Conservation (phyloP, 2,888 invertebrate species). For the Laothoe populi region DNA sequence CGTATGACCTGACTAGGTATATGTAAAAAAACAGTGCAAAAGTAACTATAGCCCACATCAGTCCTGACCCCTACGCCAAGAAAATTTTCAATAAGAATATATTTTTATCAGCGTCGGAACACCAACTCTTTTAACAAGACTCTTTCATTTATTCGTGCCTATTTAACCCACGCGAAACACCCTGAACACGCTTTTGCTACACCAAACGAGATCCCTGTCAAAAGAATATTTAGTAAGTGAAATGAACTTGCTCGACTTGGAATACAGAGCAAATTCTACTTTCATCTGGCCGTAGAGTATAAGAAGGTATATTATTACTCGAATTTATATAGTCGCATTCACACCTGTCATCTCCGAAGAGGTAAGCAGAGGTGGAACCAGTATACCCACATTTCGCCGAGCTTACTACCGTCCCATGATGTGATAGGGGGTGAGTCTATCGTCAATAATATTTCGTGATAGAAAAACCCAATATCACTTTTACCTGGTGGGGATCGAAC, state of each 20-base stretch:
- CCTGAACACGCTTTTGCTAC: constrained; percentile 19
- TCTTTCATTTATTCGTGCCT: constrained; percentile 26
- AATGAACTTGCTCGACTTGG: constrained; percentile 21
- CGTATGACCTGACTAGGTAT: too few relatives aligned
- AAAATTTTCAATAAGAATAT: not conserved
- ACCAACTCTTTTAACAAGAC: constrained; percentile 6
- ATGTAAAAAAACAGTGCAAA: too few relatives aligned
- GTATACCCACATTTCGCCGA: too few relatives aligned
- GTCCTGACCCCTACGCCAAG: too few relatives aligned
- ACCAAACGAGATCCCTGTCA: constrained; percentile 23
- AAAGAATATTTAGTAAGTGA: constrained; percentile 28
- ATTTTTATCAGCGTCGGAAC: not conserved
- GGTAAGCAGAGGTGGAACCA: too few relatives aligned
- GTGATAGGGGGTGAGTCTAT: too few relatives aligned
- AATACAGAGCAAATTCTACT: not conserved
- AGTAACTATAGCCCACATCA: too few relatives aligned
- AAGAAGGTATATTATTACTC: not conserved
- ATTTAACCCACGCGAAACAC: constrained; percentile 18
- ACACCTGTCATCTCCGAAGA: too few relatives aligned
- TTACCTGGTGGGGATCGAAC: too few relatives aligned
- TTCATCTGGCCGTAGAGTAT: not conserved
- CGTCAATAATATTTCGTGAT: too few relatives aligned
- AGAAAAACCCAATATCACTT: too few relatives aligned
- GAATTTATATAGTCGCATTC: not conserved
- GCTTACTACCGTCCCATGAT: too few relatives aligned